These are phyloP conservation scores for Trogon melanurus DNA, from an alignment of 2,113 vertebrate genomes.

Conservation along the genomic window DNA sequence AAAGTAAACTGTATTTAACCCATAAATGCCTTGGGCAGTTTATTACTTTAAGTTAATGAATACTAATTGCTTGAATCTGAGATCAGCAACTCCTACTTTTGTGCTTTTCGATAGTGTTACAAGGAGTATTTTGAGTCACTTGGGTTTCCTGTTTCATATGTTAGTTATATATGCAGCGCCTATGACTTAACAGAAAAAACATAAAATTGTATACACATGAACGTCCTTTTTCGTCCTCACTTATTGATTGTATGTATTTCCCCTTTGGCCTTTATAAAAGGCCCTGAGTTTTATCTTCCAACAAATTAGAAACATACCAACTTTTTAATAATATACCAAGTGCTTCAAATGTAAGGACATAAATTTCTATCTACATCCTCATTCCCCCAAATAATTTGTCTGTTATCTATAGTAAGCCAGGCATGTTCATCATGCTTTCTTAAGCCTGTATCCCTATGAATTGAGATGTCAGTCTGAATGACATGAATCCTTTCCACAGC, in stretches of 20 bases:
- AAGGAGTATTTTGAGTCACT: neutral
- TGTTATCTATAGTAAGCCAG: neutral
- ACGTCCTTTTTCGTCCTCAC: neutral
- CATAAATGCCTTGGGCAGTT: neutral
- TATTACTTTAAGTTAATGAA: neutral
- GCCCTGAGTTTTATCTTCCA: neutral
- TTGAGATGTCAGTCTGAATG: conserved; percentile 16
- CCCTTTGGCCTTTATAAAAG: neutral
- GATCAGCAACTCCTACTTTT: neutral
- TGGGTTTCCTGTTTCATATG: neutral
- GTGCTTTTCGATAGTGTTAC: neutral
- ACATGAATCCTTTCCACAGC: neutral
- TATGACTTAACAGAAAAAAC: neutral
- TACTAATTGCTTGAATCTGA: neutral
- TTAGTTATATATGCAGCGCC: neutral
- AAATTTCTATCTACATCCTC: neutral
- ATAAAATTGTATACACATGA: neutral
- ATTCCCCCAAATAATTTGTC: neutral
- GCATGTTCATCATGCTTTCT: neutral
- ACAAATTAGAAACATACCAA: neutral
- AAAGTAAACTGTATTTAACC: neutral
- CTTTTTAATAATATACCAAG: neutral
- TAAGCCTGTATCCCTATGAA: neutral
- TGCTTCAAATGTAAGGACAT: neutral
- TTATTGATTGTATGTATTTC: neutral